Evolutionary conservation across 2,888 invertebrate species (phyloP), one percentile per base, ranked within the genome.

Genomic region (Parnassius glacialis): DNA sequence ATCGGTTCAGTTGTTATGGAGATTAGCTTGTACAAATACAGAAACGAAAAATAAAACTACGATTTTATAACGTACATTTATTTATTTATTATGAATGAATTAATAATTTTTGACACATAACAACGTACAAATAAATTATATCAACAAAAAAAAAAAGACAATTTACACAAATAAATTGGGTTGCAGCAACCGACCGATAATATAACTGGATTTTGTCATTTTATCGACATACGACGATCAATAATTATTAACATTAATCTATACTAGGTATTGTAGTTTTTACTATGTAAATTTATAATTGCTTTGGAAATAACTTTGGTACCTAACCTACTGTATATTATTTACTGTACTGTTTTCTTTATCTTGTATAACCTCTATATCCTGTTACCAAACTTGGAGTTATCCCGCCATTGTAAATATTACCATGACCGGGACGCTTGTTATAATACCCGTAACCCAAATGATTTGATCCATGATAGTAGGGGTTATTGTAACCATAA

Each of bases 381-480:
- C 92, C 92, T 2, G 90, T 89, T 10, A 92, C 87, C 67, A 88
- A 78, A 65, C 85, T 91, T 2, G 92, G 92, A 13, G 92, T 91
- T 48, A 92, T 80, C 10, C 88, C 87, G 55, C 74, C 81, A 67
- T 73, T 85, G 67, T 91, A 91, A 65, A 91, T 88, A 64, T 78
- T 87, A 2, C 90, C 85, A 63, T 81, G 79, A 16, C 85, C 83
- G 1, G 81, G 77, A 64, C 79, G 80, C 64, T 80, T 85, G 63
- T 78, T 81, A 66, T 92, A 92, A 72, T 94, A 94, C 52, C 93
- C 93, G 69, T 91, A 93, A n/a, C 94, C 94, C 42, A 92, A 84
- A 79, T 94, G 92, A 58, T 92, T 85, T 43, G 84, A 86, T 9
- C 93, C 92, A 74, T 83, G 83, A 70, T 93, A 93, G 66, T 79